Evolutionary conservation across 30 jellyfish, hydroid and myxozoan genomes (phyloP).

Genomic region (Chironex yamaguchii): DNA sequence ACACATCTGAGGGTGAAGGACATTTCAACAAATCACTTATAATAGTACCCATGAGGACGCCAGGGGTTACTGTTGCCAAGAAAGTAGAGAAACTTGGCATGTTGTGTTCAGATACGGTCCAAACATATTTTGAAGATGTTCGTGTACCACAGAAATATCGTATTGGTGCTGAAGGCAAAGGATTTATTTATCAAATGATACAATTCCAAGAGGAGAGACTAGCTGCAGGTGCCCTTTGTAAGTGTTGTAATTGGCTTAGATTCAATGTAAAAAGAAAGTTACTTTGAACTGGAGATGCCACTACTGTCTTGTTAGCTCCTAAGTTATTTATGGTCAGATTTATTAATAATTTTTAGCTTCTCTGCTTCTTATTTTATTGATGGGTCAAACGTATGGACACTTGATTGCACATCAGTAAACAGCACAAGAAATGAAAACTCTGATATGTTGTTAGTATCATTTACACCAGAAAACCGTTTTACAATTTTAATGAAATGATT

Average conservation of each 20-base stretch:
- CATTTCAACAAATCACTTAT: slow-evolving; percentile 89
- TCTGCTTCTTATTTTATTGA: too few relatives aligned
- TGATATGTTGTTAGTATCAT: too few relatives aligned
- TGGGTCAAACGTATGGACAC: too few relatives aligned
- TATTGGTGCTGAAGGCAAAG: slow-evolving; percentile 98
- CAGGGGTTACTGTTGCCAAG: slow-evolving; percentile 81
- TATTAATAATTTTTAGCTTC: too few relatives aligned
- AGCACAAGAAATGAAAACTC: too few relatives aligned
- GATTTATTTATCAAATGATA: slow-evolving; percentile 91
- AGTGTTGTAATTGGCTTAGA: slow-evolving; percentile 7
- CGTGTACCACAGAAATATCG: slow-evolving; percentile 96
- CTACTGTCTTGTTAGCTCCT: too few relatives aligned
- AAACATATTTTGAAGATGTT: slow-evolving; percentile 90
- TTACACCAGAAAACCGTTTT: too few relatives aligned
- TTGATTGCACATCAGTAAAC: too few relatives aligned
- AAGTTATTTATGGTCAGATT: too few relatives aligned
- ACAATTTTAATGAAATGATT: too few relatives aligned
- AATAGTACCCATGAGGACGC: slow-evolving; percentile 86
- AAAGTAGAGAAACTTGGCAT: slow-evolving; percentile 86
- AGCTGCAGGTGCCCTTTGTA: slow-evolving; percentile 84
- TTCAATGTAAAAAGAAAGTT: too few relatives aligned
- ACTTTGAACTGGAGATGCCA: too few relatives aligned
- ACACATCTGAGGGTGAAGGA: slow-evolving; percentile 92
- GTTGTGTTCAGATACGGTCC: slow-evolving; percentile 98
- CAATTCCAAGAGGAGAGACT: slow-evolving; percentile 97